Evolutionary conservation across 2,113 vertebrate species (phyloP).

Genomic region (Willisornis vidua): DNA sequence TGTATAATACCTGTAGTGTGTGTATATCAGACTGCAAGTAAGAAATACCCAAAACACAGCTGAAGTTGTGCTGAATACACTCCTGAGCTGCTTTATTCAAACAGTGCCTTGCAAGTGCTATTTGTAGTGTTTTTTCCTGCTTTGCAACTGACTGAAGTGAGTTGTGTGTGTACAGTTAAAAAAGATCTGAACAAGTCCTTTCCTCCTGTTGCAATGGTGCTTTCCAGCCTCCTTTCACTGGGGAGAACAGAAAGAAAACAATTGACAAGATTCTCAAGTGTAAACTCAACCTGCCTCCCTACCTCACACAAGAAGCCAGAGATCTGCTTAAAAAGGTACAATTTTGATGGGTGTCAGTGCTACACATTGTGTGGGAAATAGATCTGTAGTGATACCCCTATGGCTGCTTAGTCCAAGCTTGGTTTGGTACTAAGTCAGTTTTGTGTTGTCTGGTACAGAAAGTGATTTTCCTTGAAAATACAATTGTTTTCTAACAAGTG

Average conservation of each 20-base stretch:
- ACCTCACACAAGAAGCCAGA: conserved; percentile 99
- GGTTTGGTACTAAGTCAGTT: background rate
- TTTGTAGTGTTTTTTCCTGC: background rate
- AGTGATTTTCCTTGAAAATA: conserved; percentile 14
- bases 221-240: conserved; percentile 92
- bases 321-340: conserved; percentile 97
- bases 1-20: background rate
- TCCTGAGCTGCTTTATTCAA: background rate
- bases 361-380: background rate
- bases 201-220: background rate
- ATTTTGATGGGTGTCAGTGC: background rate
- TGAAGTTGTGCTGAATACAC: background rate
- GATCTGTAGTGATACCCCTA: background rate
- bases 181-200: conserved; percentile 22
- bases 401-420: background rate
- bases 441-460: background rate
- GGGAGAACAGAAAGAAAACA: conserved; percentile 97
- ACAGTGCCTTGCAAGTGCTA: background rate
- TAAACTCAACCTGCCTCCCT: conserved; percentile 98
- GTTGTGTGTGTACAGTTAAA: background rate
- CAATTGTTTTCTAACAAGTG: background rate
- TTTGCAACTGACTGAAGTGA: background rate
- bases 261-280: conserved; percentile 99
- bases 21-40: background rate
- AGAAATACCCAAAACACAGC: background rate